Percentiles rank a stretch among this genome's conserved stretches.
These are phyloP conservation scores for Caenorhabditis brenneri DNA, from an alignment of 1,140 invertebrate genomes.

Conservation along the genomic window DNA sequence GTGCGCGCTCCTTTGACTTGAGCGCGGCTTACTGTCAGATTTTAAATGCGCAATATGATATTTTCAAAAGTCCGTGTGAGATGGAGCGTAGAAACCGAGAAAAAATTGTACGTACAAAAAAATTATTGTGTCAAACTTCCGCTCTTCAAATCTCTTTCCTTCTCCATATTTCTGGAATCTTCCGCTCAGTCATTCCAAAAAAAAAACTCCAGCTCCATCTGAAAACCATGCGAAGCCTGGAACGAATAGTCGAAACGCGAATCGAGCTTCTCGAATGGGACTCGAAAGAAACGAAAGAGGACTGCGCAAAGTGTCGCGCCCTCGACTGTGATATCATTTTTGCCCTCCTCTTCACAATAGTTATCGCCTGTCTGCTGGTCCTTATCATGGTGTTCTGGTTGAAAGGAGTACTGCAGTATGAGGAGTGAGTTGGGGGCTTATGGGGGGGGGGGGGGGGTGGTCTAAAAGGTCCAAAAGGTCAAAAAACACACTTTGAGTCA, in stretches of 20 bases:
- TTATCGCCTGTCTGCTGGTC: slow-evolving; percentile 65
- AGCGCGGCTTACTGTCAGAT: too few relatives aligned
- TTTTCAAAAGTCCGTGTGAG: too few relatives aligned
- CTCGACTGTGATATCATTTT: slow-evolving; percentile 71
- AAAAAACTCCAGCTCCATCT: not conserved
- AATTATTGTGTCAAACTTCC: too few relatives aligned
- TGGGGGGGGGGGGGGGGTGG: not conserved
- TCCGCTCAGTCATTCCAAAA: not conserved
- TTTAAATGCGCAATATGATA: too few relatives aligned
- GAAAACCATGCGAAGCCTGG: slow-evolving; percentile 55
- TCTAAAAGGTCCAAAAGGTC: not conserved
- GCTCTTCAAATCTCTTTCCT: not conserved
- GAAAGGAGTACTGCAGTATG: slow-evolving; percentile 67
- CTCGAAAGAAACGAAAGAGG: slow-evolving; percentile 56
- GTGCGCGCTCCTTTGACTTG: too few relatives aligned
- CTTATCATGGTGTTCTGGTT: slow-evolving; percentile 70
- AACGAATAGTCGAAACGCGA: slow-evolving; percentile 61
- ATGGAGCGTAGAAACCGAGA: too few relatives aligned
- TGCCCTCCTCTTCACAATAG: slow-evolving; percentile 67
- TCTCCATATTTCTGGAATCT: not conserved
- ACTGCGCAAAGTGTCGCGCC: slow-evolving; percentile 66
- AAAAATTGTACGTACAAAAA: too few relatives aligned
- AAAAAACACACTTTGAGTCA: not conserved
- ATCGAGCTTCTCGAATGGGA: slow-evolving; percentile 61
- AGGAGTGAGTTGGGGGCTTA: slow-evolving; percentile 64